Base-by-base conservation (phyloP, 2,797 vertebrate genomes). In the Betta splendens region DNA sequence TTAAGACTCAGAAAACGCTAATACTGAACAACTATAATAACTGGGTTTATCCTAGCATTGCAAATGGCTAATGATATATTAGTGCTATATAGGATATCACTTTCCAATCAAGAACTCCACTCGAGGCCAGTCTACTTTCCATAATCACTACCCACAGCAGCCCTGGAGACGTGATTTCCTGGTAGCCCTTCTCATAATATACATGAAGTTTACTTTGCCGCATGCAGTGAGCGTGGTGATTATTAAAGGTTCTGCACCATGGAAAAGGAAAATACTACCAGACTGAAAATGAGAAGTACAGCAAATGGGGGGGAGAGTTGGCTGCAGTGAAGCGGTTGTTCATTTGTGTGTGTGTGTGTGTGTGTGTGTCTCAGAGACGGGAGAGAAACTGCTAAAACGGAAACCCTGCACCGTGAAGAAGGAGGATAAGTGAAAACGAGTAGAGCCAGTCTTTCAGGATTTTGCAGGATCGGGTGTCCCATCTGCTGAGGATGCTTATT, bases 381-480 rank as follows among this genome's bases (percentile, higher is more conserved):
- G 39, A 67, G 40, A 39, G 23, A 31, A 57, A 17, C 5, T 31
- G 25, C 28, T 28, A 21, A 46, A 49, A 43, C 35, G 57, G 45
- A 16, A 3, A 7, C 18, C 13, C 35, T 2, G 25, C 36, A 26
- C 51, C 20, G 1, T 36, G 31, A 36, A 42, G 69, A 18, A 60
- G 20, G 49, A 51, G 55, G 23, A 63, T 25, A 29, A 70, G 35
- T 43, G 63, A 70, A 80, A 46, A 47, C 61, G 50, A 44, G 57
- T 58, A 43, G 56, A 66, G 72, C 63, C 65, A 72, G 77, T 80
- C 77, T 76, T 39, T 76, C 46, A 64, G 74, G 69, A 79, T 80
- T 79, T 80, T 69, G 72, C 78, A 65, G 80, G 83, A 87, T 91
- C 87, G 35, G 77, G 84, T 89, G 80, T 89, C 89, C 44, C 69